Evolutionary conservation across 2,888 invertebrate genomes (phyloP).

Genomic region (Athalia rosae): DNA sequence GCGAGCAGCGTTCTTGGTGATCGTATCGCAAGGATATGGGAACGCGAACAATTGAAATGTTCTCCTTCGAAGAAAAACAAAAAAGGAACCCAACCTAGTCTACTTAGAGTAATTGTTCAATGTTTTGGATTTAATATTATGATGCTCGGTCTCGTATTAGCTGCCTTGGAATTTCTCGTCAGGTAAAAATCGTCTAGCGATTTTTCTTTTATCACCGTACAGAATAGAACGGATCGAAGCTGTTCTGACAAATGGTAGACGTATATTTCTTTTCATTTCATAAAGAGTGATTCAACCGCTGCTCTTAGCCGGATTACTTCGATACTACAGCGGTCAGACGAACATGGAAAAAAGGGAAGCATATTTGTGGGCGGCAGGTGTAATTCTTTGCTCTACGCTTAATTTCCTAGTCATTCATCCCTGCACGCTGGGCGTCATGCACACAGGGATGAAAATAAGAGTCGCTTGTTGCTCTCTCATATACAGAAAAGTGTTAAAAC

Average conservation of each 20-base stretch:
- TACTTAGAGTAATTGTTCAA: constrained; percentile 75
- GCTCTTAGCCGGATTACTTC: constrained; percentile 63
- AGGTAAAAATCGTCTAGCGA: constrained; percentile 68
- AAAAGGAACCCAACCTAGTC: constrained; percentile 74
- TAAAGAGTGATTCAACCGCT: constrained; percentile 67
- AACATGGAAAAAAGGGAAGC: constrained; percentile 65
- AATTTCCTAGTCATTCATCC: constrained; percentile 76
- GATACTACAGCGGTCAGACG: constrained; percentile 56
- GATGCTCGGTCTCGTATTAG: constrained; percentile 77
- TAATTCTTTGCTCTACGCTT: constrained; percentile 65
- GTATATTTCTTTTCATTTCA: not conserved
- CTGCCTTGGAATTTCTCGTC: constrained; percentile 79
- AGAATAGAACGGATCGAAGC: not conserved
- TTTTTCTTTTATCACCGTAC: not conserved
- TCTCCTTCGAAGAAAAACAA: constrained; percentile 53
- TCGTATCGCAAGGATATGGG: constrained; percentile 75
- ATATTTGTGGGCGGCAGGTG: constrained; percentile 72
- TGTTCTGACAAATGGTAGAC: too few species aligned
- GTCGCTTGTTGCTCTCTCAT: constrained; percentile 83
- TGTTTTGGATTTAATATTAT: constrained; percentile 80
- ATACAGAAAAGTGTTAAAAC: constrained; percentile 84
- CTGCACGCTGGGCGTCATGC: constrained; percentile 79
- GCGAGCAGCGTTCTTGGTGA: constrained; percentile 78
- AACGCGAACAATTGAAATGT: constrained; percentile 64
- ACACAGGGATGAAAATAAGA: constrained; percentile 82